phyloP scores from a whole-genome alignment of 2,888 invertebrate species.

The Diploptera punctata region DNA sequence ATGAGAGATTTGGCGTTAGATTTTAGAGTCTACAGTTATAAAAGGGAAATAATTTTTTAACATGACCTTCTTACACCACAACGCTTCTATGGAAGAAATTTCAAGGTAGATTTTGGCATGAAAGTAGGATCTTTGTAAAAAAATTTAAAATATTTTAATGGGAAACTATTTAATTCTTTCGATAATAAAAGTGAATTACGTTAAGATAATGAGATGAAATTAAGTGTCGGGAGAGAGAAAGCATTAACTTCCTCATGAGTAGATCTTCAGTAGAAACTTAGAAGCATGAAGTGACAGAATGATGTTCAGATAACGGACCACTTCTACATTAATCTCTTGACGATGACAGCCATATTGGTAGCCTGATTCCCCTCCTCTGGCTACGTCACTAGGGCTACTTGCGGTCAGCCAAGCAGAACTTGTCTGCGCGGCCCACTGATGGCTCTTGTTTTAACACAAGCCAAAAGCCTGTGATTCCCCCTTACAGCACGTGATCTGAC shows the following conservation, averaged over 20 bases:
- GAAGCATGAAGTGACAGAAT: background rate
- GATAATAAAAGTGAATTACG: too few relatives aligned
- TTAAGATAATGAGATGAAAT: too few relatives aligned
- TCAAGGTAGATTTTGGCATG: too few relatives aligned
- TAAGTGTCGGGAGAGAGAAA: too few relatives aligned
- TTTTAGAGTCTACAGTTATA: too few relatives aligned
- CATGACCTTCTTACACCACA: too few relatives aligned
- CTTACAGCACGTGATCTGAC: background rate
- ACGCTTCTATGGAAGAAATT: too few relatives aligned
- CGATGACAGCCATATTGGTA: constrained; percentile 17
- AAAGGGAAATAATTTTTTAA: too few relatives aligned
- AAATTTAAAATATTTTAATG: too few relatives aligned
- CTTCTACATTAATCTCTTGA: constrained; percentile 13
- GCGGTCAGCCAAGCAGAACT: constrained; percentile 15
- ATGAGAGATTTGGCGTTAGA: too few relatives aligned
- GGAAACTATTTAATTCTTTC: too few relatives aligned
- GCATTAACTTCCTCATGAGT: background rate
- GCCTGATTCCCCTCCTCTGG: background rate
- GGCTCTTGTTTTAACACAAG: background rate
- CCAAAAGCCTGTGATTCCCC: background rate
- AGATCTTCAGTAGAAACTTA: background rate
- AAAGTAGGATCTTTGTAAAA: too few relatives aligned
- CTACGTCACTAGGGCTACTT: constrained; percentile 9
- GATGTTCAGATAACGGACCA: background rate
- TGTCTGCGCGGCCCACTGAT: background rate